Conservation (phyloP, 2,113 vertebrate species). For the Ondatra zibethicus region DNA sequence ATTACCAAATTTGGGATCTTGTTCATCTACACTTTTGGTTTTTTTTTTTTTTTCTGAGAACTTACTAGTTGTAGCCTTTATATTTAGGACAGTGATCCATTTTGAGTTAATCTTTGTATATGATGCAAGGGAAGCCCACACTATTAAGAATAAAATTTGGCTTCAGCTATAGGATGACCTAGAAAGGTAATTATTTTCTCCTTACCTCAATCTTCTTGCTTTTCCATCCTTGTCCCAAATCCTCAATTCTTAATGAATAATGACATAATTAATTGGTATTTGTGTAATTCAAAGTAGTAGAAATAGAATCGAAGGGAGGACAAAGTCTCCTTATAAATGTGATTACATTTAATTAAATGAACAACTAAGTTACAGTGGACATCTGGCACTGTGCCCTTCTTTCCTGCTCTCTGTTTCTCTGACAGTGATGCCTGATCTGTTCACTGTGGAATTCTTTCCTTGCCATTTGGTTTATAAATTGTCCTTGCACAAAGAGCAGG, state of each 20-base stretch:
- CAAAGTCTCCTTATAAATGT: conserved; percentile 46
- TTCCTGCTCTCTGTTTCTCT: not conserved
- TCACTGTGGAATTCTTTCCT: not conserved
- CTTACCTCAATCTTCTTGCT: not conserved
- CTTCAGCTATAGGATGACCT: not conserved
- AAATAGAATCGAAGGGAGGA: conserved; percentile 5
- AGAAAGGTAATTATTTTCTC: not conserved
- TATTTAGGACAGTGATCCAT: not conserved
- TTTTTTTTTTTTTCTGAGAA: not conserved
- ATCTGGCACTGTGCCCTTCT: conserved; percentile 32
- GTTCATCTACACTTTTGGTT: not conserved
- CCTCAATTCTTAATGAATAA: not conserved
- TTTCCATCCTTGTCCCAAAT: not conserved
- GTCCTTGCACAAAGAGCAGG: not conserved
- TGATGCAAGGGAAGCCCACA: not conserved
- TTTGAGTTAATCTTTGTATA: conserved; percentile 10
- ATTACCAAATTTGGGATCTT: not conserved
- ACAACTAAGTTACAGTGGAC: not conserved
- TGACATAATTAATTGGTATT: conserved; percentile 47
- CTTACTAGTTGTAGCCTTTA: conserved; percentile 33
- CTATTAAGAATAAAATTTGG: conserved; percentile 12
- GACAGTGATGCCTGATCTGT: not conserved
- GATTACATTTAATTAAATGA: conserved; percentile 54
- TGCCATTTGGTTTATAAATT: not conserved
- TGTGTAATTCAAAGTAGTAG: not conserved